A percentile compares a stretch with the other conserved stretches of the same genome.
Conservation (phyloP, 2,113 vertebrate genomes). For the Peromyscus maniculatus region DNA sequence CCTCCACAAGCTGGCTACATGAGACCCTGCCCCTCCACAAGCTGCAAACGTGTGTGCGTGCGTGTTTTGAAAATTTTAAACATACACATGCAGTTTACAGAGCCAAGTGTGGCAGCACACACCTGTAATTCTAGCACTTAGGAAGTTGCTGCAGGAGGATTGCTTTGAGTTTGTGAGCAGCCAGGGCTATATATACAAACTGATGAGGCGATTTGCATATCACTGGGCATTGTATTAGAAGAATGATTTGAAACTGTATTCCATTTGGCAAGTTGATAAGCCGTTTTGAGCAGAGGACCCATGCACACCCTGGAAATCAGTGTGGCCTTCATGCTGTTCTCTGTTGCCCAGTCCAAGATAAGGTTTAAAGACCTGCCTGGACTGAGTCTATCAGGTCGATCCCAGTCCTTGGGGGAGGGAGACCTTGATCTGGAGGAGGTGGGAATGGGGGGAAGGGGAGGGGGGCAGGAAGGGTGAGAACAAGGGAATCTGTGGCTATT, state of each 20-base stretch:
- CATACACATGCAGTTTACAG: not conserved
- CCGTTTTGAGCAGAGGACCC: not conserved
- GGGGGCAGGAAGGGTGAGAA: no score
- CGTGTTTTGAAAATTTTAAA: not conserved
- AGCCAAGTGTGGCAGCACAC: not conserved
- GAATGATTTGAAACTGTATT: conserved; percentile 26
- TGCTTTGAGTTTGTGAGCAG: not conserved
- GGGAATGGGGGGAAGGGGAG: no score
- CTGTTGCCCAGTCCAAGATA: conserved; percentile 18
- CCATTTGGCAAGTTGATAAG: not conserved
- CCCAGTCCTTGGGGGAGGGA: no score
- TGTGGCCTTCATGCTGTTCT: conserved; percentile 1
- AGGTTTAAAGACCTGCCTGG: not conserved
- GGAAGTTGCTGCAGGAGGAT: not conserved
- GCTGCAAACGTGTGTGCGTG: not conserved
- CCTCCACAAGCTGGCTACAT: no score
- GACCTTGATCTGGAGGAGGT: no score
- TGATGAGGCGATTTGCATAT: not conserved
- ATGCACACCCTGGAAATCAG: not conserved
- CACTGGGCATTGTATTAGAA: not conserved
- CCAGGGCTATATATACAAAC: not conserved
- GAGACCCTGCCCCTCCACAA: no score
- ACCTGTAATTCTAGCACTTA: not conserved
- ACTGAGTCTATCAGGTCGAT: no score
- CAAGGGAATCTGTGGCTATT: no score